Evolutionary conservation across 2,797 vertebrate species (phyloP).

Genomic region (Pseudocheirus occidentalis): DNA sequence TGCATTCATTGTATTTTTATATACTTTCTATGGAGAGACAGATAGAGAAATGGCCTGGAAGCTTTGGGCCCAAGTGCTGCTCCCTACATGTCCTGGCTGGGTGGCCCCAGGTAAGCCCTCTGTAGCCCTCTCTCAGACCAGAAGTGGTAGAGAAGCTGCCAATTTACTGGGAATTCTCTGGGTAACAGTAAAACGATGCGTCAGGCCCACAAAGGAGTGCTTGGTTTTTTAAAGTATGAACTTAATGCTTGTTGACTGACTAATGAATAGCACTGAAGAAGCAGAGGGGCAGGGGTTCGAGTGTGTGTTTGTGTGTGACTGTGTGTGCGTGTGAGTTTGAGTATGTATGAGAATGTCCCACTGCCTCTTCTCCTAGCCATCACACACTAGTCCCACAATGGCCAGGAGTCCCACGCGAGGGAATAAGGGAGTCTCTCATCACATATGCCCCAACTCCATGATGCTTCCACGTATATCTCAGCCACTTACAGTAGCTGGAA

Average conservation of each 20-base stretch:
- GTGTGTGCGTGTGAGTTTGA: neutral
- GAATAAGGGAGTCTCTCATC: neutral
- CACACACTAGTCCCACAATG: neutral
- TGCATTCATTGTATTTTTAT: neutral
- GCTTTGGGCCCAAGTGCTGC: neutral
- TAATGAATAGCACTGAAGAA: slow-evolving; percentile 54
- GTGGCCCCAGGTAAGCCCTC: neutral
- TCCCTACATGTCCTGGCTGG: neutral
- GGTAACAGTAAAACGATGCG: neutral
- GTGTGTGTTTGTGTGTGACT: neutral
- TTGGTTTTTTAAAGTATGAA: neutral
- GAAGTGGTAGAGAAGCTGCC: neutral
- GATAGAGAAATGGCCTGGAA: neutral
- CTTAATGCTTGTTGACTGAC: neutral
- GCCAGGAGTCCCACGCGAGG: neutral
- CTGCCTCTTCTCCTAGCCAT: neutral
- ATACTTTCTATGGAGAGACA: neutral
- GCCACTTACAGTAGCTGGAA: slow-evolving; percentile 74
- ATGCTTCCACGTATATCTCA: slow-evolving; percentile 61
- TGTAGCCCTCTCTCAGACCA: neutral
- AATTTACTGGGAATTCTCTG: neutral
- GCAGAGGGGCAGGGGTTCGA: slow-evolving; percentile 1
- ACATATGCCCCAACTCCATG: slow-evolving; percentile 17
- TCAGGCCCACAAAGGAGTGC: neutral
- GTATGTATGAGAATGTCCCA: too few relatives aligned